phyloP scores from a whole-genome alignment of 2,888 invertebrate genomes.

The Hipparchia sbordonii region DNA sequence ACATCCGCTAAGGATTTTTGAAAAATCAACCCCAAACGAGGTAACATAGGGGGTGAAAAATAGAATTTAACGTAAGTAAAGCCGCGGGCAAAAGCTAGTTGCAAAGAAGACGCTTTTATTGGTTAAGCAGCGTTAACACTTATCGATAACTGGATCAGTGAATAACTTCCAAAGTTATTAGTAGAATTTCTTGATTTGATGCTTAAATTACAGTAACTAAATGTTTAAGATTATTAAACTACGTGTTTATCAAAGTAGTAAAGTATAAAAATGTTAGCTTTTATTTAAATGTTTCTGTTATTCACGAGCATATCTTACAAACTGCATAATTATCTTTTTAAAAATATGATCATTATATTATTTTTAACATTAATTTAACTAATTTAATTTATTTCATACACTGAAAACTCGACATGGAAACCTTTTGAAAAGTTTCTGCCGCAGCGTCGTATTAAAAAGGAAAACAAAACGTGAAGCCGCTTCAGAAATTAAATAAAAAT shows the following conservation, averaged over 20 bases:
- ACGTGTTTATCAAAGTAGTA: too few species aligned
- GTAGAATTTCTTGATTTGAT: too few species aligned
- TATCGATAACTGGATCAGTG: too few species aligned
- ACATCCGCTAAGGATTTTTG: too few species aligned
- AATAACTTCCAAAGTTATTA: too few species aligned
- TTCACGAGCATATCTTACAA: not conserved
- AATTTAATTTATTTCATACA: conserved; percentile 9
- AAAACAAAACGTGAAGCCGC: conserved; percentile 22
- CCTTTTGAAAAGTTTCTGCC: conserved; percentile 22
- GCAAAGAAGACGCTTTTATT: not conserved
- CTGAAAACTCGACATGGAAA: conserved; percentile 25
- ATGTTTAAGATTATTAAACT: too few species aligned
- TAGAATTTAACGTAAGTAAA: too few species aligned
- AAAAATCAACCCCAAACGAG: too few species aligned
- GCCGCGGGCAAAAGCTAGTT: too few species aligned
- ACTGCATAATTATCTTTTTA: not conserved
- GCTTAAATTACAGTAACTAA: too few species aligned
- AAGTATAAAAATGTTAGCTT: not conserved
- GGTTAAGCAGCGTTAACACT: not conserved
- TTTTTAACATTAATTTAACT: conserved; percentile 6
- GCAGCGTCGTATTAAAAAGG: conserved; percentile 29
- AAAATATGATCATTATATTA: conserved; percentile 4
- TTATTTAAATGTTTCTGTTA: not conserved
- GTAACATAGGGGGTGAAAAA: too few species aligned
- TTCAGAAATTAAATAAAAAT: conserved; percentile 28